A percentile compares a stretch with the other conserved stretches of the same genome.
These are phyloP conservation scores for Carassius gibelio DNA, from an alignment of 2,113 vertebrate genomes.

Conservation along the genomic window DNA sequence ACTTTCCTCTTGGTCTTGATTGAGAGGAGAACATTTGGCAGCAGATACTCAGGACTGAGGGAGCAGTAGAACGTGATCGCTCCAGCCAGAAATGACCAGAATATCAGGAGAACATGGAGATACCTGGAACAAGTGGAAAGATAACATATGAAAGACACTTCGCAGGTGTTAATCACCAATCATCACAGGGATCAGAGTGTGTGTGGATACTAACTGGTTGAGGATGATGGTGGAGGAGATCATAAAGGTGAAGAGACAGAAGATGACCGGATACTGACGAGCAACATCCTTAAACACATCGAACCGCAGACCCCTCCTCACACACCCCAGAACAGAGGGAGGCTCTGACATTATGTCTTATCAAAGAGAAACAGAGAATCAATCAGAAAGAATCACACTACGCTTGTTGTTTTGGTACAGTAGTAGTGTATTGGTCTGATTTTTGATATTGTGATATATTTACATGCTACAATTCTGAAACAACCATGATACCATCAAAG, in stretches of 20 bases:
- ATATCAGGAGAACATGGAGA: constrained; percentile 88
- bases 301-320: constrained; percentile 73
- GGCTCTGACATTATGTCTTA: constrained; percentile 59
- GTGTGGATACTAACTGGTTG: constrained; percentile 78
- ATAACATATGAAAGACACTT: background rate
- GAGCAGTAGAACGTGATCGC: constrained; percentile 89
- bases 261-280: constrained; percentile 88
- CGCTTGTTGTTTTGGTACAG: background rate
- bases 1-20: constrained; percentile 83
- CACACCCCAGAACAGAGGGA: constrained; percentile 46
- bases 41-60: constrained; percentile 84
- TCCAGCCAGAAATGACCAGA: constrained; percentile 96
- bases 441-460: background rate
- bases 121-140: constrained; percentile 74
- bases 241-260: constrained; percentile 80
- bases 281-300: constrained; percentile 77
- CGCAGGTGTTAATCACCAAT: background rate
- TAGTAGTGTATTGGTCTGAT: background rate
- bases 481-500: background rate
- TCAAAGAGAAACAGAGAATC: too few species aligned
- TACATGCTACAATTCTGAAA: background rate
- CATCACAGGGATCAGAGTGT: background rate
- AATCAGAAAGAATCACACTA: background rate
- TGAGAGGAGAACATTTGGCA: constrained; percentile 86
- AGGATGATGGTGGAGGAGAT: constrained; percentile 81